Conservation (phyloP, 2,113 vertebrate species). For the Terrapene triunguis region DNA sequence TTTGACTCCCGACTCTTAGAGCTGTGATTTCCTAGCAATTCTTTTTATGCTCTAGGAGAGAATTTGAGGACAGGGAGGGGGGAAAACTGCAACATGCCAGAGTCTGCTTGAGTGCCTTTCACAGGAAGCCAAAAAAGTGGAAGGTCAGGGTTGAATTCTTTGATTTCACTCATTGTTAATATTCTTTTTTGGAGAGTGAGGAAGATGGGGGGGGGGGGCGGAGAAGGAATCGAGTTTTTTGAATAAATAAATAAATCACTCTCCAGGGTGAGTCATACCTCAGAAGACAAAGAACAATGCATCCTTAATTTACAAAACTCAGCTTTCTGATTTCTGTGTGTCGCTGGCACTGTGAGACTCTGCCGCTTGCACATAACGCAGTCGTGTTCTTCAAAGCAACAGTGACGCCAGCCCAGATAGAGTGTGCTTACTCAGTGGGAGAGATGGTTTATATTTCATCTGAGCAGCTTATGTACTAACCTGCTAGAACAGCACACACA, state of each 20-base stretch:
- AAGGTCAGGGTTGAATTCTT: neutral
- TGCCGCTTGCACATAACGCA: neutral
- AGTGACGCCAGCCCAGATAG: neutral
- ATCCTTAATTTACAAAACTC: neutral
- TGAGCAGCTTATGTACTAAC: constrained; percentile 6
- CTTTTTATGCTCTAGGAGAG: neutral
- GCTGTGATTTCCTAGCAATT: neutral
- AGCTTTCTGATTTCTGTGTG: neutral
- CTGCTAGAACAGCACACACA: constrained; percentile 11
- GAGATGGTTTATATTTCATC: neutral
- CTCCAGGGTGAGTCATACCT: neutral
- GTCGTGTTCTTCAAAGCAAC: neutral
- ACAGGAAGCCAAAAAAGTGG: neutral
- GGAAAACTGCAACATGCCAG: neutral
- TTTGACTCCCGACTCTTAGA: rapidly evolving
- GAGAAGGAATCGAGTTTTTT: constrained; percentile 12
- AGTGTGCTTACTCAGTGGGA: constrained; percentile 30
- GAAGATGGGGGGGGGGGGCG: neutral
- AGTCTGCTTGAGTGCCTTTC: neutral
- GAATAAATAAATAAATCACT: constrained; percentile 11
- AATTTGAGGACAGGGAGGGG: neutral
- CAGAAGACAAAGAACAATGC: constrained; percentile 17
- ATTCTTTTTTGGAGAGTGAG: neutral
- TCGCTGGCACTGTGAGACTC: neutral
- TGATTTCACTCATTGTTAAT: neutral